These are phyloP conservation scores for Okapia johnstoni DNA, from an alignment of 2,113 vertebrate species.

Conservation along the genomic window DNA sequence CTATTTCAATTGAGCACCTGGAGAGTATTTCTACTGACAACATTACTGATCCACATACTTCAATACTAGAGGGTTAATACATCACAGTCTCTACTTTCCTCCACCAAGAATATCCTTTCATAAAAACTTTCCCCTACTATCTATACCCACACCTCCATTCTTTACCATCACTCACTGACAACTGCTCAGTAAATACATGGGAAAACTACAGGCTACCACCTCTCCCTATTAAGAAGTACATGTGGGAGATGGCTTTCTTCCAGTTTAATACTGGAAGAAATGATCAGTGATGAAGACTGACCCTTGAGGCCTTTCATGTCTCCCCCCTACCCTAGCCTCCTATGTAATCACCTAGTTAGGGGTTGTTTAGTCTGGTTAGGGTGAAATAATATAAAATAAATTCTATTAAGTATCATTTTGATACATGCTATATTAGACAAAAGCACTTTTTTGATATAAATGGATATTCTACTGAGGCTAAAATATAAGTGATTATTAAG, in stretches of 20 bases:
- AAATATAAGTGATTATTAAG: slow-evolving; percentile 41
- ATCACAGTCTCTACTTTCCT: not conserved
- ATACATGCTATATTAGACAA: not conserved
- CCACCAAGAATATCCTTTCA: not conserved
- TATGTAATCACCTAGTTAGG: not conserved
- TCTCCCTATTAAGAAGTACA: not conserved
- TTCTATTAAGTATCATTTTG: not conserved
- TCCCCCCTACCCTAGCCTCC: not conserved
- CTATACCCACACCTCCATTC: not conserved
- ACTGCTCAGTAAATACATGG: not conserved
- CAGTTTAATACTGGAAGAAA: not conserved
- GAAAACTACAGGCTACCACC: not conserved
- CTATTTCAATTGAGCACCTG: not conserved
- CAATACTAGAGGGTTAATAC: not conserved
- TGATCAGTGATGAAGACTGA: not conserved
- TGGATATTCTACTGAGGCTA: not conserved
- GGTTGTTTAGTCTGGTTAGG: not conserved
- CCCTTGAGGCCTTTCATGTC: not conserved
- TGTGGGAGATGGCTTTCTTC: not conserved
- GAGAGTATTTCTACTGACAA: not conserved
- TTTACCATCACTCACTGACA: not conserved
- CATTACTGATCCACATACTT: not conserved
- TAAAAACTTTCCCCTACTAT: not conserved
- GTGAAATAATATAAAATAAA: not conserved
- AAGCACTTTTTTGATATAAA: slow-evolving; percentile 4